Conservation (phyloP, 92 coral and sea anemone genomes). For the Bergia puertoricense region DNA sequence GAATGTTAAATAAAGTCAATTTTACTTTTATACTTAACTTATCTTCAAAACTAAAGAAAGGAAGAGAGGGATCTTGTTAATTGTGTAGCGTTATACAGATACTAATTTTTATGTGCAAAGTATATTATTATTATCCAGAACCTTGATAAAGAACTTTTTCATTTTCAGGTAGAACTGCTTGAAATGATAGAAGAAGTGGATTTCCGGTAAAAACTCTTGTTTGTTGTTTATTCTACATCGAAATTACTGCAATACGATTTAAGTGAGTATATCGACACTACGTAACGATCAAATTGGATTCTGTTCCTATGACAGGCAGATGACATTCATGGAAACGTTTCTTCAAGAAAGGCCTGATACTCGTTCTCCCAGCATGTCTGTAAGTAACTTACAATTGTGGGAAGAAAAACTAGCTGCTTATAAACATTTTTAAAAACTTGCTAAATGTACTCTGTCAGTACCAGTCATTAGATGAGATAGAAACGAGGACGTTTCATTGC, state of each 20-base stretch:
- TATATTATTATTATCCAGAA: neutral
- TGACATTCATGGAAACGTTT: constrained; percentile 51
- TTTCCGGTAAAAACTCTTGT: constrained; percentile 63
- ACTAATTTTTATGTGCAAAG: too few species aligned
- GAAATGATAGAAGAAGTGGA: constrained; percentile 79
- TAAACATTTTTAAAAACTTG: too few species aligned
- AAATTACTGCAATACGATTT: constrained; percentile 1
- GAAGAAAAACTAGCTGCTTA: neutral
- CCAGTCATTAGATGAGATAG: too few species aligned
- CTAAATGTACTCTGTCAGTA: too few species aligned
- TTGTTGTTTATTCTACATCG: neutral
- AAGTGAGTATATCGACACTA: neutral
- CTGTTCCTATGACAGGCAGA: constrained; percentile 41
- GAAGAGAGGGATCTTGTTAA: too few species aligned
- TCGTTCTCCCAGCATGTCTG: constrained; percentile 48
- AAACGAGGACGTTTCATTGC: too few species aligned
- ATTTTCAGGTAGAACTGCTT: constrained; percentile 71
- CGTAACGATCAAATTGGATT: too few species aligned
- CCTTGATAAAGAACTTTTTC: neutral
- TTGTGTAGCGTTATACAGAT: neutral
- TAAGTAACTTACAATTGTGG: constrained; percentile 29
- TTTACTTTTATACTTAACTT: too few species aligned
- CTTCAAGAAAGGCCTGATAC: constrained; percentile 42
- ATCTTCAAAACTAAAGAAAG: too few species aligned
- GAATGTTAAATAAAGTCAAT: too few species aligned